phyloP scores from a whole-genome alignment of 1,140 invertebrate species.

The Prorops nasuta region DNA sequence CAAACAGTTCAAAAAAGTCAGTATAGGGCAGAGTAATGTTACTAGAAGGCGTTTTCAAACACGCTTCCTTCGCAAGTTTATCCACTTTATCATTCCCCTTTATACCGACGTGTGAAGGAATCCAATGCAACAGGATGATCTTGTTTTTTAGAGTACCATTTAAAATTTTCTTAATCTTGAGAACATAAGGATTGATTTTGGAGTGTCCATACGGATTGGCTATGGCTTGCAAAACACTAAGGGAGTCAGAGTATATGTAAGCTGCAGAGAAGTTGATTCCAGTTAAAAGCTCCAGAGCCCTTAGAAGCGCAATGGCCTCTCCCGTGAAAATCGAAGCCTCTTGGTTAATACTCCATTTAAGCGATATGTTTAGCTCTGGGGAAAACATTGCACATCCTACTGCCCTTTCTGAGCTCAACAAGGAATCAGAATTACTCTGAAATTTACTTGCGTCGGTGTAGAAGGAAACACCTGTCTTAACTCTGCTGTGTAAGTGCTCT shows the following conservation, averaged over 20 bases:
- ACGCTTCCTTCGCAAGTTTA: slow-evolving; percentile 1
- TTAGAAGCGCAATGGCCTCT: neutral
- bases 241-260: neutral
- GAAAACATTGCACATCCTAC: too few species aligned
- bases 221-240: neutral
- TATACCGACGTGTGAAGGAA: slow-evolving; percentile 6
- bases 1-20: neutral
- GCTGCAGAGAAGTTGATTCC: neutral
- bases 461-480: too few species aligned
- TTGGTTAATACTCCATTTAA: neutral
- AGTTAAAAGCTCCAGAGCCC: neutral
- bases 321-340: neutral
- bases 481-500: too few species aligned
- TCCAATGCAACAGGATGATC: slow-evolving; percentile 4
- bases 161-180: neutral
- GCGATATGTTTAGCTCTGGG: too few species aligned
- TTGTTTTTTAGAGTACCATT: neutral
- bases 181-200: neutral
- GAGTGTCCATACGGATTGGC: neutral
- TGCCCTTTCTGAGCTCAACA: too few species aligned
- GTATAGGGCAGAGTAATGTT: neutral
- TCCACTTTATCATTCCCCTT: slow-evolving; percentile 4
- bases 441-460: too few species aligned
- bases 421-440: too few species aligned
- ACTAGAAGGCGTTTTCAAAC: neutral